Base-by-base conservation (phyloP, 2,888 invertebrate genomes). In the Tachystola acroxantha region DNA sequence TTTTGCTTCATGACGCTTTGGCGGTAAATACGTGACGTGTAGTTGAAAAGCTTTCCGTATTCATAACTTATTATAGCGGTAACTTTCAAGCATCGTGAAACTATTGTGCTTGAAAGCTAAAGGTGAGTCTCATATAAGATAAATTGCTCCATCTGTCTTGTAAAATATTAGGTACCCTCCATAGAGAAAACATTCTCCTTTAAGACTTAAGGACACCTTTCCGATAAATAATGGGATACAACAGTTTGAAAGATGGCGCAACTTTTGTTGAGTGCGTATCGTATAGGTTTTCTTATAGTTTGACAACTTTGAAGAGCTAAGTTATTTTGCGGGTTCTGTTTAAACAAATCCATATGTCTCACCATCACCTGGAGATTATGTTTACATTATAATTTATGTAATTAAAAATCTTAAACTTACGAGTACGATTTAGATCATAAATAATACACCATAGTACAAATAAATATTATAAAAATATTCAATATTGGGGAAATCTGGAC, bases 1-100 rank as follows among this genome's bases (percentile, higher is more conserved):
- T 20, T 33, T 34, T 10, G 26, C 34, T 34, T 28, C 28, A 20
- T 34, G 12, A 28, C 9, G 28, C 20, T 20, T 34, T 28, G 32
- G 19, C 13, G 11, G 10, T 7, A 34, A 34, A 27, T 34, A 26
- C 24, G 24, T 24, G 24, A 24, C n/a, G 24, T 7, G 9, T n/a
- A 16, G 16, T 16, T 16, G 16, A 16, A 16, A 16, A 16, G 3
- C 3, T 16, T 6, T n/a, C 6, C 6, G 16, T 16, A 4, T 4
- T 25, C 9, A 24, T 20, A 10, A 5, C 14, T 10, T 14, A 13
- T n/a, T 7, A 10, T 16, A 16, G 3, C 3, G 6, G 16, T 16
- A 16, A 3, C 16, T 16, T n/a, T n/a, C 3, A 16, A 16, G 16
- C 16, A 16, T 16, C 6, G 16, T 16, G 16, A 16, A 16, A 16